These are phyloP conservation scores for Prosopocoilus inquinatus DNA, from an alignment of 2,888 invertebrate genomes.

Conservation along the genomic window DNA sequence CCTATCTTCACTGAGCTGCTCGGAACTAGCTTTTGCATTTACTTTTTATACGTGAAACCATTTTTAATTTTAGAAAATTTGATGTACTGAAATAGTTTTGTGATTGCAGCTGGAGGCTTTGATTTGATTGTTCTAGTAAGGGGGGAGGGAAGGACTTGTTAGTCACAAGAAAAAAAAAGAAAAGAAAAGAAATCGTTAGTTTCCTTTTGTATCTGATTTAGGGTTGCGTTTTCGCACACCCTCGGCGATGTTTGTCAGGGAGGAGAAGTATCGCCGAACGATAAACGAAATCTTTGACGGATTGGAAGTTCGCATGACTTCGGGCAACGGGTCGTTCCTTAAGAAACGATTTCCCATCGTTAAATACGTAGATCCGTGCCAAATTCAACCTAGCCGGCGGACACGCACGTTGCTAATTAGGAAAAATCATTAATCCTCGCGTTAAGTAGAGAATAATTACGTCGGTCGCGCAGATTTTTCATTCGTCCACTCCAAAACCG, in stretches of 20 bases:
- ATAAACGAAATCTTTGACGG: conserved; percentile 46
- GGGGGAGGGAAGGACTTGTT: too few relatives aligned
- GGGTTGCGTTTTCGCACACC: too few relatives aligned
- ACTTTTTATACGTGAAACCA: too few relatives aligned
- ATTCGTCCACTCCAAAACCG: background rate
- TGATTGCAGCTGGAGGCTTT: too few relatives aligned
- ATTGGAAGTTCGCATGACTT: conserved; percentile 45
- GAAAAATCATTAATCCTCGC: conserved; percentile 48
- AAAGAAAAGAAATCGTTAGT: conserved; percentile 5
- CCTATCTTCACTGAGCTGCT: too few relatives aligned
- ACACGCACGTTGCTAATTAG: conserved; percentile 49
- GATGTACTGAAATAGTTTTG: too few relatives aligned
- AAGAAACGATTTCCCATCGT: conserved; percentile 41
- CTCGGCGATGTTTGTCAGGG: too few relatives aligned
- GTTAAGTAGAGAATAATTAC: conserved; percentile 44
- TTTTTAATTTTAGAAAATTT: too few relatives aligned
- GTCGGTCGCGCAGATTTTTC: conserved; percentile 26
- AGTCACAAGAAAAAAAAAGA: too few relatives aligned
- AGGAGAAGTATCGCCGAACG: conserved; percentile 29
- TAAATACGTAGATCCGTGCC: conserved; percentile 37
- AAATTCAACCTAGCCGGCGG: conserved; percentile 37
- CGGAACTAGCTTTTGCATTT: too few relatives aligned
- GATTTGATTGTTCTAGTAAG: too few relatives aligned
- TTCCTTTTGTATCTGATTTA: background rate
- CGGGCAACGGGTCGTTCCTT: conserved; percentile 33